Evolutionary conservation across 2,797 vertebrate genomes (phyloP).

Genomic region (Danio albolineatus): DNA sequence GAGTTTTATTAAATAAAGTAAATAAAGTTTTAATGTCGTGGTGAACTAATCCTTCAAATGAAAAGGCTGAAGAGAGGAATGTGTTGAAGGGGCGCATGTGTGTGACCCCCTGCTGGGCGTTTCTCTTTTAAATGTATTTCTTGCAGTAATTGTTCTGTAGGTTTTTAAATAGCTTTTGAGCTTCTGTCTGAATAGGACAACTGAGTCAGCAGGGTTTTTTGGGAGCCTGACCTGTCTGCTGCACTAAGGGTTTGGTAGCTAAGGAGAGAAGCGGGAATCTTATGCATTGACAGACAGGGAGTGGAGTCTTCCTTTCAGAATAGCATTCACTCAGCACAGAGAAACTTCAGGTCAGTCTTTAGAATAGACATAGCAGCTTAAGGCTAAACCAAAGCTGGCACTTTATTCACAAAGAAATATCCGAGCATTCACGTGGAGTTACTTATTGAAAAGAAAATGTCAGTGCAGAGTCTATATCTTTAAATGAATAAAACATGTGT

Average conservation of each 20-base stretch:
- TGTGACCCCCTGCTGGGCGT: slow-evolving; percentile 51
- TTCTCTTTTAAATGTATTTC: slow-evolving; percentile 60
- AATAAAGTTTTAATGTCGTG: slow-evolving; percentile 47
- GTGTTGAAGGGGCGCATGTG: slow-evolving; percentile 53
- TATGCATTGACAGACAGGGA: slow-evolving; percentile 25
- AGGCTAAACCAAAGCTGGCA: not conserved
- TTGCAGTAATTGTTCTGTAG: slow-evolving; percentile 57
- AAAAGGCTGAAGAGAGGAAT: slow-evolving; percentile 67
- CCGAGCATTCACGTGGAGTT: not conserved
- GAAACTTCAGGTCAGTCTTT: slow-evolving; percentile 16
- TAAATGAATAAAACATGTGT: too few species aligned
- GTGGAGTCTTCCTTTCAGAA: slow-evolving; percentile 41
- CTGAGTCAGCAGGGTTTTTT: slow-evolving; percentile 61
- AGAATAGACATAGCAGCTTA: slow-evolving; percentile 5
- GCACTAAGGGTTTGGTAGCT: slow-evolving; percentile 27
- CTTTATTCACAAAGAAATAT: not conserved
- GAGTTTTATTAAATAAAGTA: too few species aligned
- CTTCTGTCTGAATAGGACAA: slow-evolving; percentile 54
- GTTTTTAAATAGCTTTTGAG: slow-evolving; percentile 56
- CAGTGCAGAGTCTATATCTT: not conserved
- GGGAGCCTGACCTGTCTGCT: slow-evolving; percentile 35
- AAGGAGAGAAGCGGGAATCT: slow-evolving; percentile 35
- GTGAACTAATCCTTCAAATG: slow-evolving; percentile 43
- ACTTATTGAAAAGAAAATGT: not conserved
- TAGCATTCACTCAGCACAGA: slow-evolving; percentile 16